Evolutionary conservation across 2,113 vertebrate species (phyloP).

Genomic region (Trogon melanurus): DNA sequence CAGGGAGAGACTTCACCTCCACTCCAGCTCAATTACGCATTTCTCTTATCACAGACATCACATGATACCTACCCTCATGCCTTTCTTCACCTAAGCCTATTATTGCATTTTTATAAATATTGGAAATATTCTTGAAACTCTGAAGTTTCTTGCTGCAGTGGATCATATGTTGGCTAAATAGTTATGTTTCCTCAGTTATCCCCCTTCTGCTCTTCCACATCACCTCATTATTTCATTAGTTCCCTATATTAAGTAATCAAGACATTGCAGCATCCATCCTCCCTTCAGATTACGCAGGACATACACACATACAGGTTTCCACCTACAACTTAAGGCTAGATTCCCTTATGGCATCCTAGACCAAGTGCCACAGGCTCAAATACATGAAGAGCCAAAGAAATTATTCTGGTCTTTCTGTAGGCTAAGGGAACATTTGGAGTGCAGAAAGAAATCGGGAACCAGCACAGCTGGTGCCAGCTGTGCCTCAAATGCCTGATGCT

Average conservation of each 20-base stretch:
- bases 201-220: neutral
- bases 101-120: slow-evolving; percentile 42
- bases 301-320: neutral
- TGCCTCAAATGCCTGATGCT: neutral
- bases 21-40: slow-evolving; percentile 33
- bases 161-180: neutral
- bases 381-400: neutral
- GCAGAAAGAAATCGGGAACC: neutral
- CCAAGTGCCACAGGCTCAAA: neutral
- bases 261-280: neutral
- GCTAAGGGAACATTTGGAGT: neutral
- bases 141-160: neutral
- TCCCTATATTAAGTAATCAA: neutral
- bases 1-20: neutral
- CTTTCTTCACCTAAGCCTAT: slow-evolving; percentile 39
- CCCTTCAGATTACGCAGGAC: neutral
- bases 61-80: neutral
- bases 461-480: neutral
- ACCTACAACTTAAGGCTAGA: neutral
- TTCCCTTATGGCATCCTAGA: neutral
- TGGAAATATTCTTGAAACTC: slow-evolving; percentile 38
- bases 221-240: neutral
- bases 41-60: slow-evolving; percentile 52
- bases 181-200: neutral
- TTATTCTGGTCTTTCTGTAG: neutral